Evolutionary conservation across 2,797 vertebrate genomes (phyloP).

Genomic region (Nannoperca australis): DNA sequence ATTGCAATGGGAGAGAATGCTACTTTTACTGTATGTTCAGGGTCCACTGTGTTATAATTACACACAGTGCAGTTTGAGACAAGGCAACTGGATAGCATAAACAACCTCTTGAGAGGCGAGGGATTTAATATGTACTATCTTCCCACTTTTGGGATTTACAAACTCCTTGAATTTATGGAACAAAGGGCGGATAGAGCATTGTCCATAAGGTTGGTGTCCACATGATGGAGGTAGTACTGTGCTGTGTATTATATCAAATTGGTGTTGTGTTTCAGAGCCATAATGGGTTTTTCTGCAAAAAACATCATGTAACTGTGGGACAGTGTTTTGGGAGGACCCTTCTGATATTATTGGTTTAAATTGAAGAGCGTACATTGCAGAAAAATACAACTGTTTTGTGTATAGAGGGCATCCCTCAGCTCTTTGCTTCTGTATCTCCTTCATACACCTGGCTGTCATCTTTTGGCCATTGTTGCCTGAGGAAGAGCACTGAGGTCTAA

Average conservation of each 20-base stretch:
- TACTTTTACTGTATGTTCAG: conserved; percentile 11
- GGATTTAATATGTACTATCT: conserved; percentile 57
- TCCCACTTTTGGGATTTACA: conserved; percentile 48
- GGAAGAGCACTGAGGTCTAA: conserved; percentile 22
- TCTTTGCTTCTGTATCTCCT: conserved; percentile 7
- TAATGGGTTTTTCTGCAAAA: background rate
- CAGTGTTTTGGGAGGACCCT: background rate
- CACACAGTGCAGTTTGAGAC: conserved; percentile 46
- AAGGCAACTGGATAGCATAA: conserved; percentile 47
- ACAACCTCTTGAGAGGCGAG: conserved; percentile 36
- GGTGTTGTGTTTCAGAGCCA: background rate
- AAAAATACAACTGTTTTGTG: conserved; percentile 3
- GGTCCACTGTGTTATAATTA: conserved; percentile 44
- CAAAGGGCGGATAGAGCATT: conserved; percentile 36
- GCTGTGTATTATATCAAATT: conserved; percentile 21
- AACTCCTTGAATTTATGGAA: conserved; percentile 55
- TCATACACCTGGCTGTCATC: conserved; percentile 13
- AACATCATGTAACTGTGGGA: background rate
- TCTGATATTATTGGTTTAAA: background rate
- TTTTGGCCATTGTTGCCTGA: conserved; percentile 10
- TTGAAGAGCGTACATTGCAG: background rate
- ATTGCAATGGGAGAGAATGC: background rate
- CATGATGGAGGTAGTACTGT: background rate
- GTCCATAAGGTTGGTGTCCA: conserved; percentile 9
- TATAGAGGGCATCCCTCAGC: conserved; percentile 8